These are phyloP conservation scores for Trypoxylus dichotomus DNA, from an alignment of 1,140 invertebrate species.

Conservation along the genomic window DNA sequence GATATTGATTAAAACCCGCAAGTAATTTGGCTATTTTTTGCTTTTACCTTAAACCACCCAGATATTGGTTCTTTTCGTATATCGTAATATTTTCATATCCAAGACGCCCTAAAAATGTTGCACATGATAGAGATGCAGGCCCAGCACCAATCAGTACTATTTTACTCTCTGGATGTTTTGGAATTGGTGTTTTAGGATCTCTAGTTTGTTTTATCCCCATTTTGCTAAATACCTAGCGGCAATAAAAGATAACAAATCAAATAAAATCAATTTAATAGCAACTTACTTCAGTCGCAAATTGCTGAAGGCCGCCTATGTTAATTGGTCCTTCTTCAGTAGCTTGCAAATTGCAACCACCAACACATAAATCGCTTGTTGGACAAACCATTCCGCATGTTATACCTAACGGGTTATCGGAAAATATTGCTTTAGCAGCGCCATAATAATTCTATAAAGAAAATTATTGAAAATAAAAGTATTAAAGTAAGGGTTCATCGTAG, in stretches of 20 bases:
- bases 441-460: conserved; percentile 83
- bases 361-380: conserved; percentile 96
- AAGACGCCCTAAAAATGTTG: conserved; percentile 89
- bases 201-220: conserved; percentile 90
- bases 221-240: conserved; percentile 79
- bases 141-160: conserved; percentile 93
- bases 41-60: conserved; percentile 84
- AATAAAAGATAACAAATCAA: background rate
- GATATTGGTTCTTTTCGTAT: conserved; percentile 85
- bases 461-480: conserved; percentile 4
- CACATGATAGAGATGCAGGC: conserved; percentile 95
- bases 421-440: conserved; percentile 93
- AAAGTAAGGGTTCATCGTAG: no score
- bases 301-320: conserved; percentile 97
- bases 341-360: conserved; percentile 95
- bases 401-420: conserved; percentile 96
- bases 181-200: conserved; percentile 66
- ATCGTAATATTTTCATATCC: conserved; percentile 92
- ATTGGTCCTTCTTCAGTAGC: conserved; percentile 96
- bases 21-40: no score
- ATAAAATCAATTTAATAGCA: background rate
- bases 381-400: conserved; percentile 99
- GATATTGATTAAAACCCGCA: conserved; percentile 29
- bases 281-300: conserved; percentile 90
- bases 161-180: conserved; percentile 67